phyloP scores from a whole-genome alignment of 1,140 invertebrate species.

The Procambarus clarkii region DNA sequence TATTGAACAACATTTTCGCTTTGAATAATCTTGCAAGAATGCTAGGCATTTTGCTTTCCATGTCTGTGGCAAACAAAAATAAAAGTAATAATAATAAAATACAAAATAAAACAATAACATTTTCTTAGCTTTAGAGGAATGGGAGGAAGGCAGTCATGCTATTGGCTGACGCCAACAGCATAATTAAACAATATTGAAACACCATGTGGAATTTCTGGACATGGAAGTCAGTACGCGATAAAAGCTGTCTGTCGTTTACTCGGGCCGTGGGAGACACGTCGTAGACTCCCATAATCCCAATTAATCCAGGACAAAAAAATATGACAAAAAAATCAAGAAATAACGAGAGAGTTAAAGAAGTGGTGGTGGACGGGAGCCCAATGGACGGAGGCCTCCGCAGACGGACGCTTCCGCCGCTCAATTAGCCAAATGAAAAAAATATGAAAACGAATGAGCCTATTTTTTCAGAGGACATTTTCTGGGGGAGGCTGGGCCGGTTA shows the following conservation, averaged over 20 bases:
- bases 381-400: neutral
- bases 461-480: slow-evolving; percentile 44
- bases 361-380: neutral
- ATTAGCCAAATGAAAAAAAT: slow-evolving; percentile 66
- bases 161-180: too few relatives aligned
- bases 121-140: too few relatives aligned
- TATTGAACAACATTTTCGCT: too few relatives aligned
- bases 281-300: slow-evolving; percentile 23
- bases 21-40: too few relatives aligned
- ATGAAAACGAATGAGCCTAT: slow-evolving; percentile 55
- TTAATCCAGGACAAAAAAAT: slow-evolving; percentile 6
- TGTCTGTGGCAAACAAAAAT: too few relatives aligned
- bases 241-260: neutral
- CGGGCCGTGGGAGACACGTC: neutral
- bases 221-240: neutral
- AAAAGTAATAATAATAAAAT: too few relatives aligned
- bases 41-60: too few relatives aligned
- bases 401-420: slow-evolving; percentile 29
- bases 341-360: neutral
- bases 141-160: too few relatives aligned
- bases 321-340: neutral
- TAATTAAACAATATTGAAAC: too few relatives aligned
- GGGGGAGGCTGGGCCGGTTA: slow-evolving; percentile 2
- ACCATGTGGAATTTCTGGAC: neutral
- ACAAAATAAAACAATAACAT: too few relatives aligned